Evolutionary conservation across 2,888 invertebrate genomes (phyloP).

Genomic region (Azorinus chamasolen): DNA sequence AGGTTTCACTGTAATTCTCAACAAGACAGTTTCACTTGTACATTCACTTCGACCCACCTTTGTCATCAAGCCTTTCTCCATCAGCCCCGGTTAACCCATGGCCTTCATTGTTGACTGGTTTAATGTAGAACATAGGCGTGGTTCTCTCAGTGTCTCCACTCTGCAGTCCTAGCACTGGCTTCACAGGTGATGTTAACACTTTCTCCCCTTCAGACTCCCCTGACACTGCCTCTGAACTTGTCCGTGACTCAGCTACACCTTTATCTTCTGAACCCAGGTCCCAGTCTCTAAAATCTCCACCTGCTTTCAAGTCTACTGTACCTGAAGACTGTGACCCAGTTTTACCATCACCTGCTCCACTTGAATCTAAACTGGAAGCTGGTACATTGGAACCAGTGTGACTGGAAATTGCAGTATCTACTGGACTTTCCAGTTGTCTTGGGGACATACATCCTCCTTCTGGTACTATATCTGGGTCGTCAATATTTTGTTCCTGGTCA

Average conservation of each 20-base stretch:
- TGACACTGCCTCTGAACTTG: not conserved
- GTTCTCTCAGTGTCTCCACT: slow-evolving; percentile 74
- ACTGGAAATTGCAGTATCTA: not conserved
- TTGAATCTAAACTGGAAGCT: not conserved
- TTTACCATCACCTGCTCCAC: not conserved
- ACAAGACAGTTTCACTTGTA: too few relatives aligned
- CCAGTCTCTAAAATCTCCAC: not conserved
- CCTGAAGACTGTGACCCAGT: slow-evolving; percentile 2
- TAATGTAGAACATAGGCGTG: slow-evolving; percentile 82
- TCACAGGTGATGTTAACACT: slow-evolving; percentile 50
- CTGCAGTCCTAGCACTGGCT: slow-evolving; percentile 69
- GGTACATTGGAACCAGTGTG: not conserved
- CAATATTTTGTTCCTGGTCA: slow-evolving; percentile 64
- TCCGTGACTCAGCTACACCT: slow-evolving; percentile 25
- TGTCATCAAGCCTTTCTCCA: slow-evolving; percentile 82
- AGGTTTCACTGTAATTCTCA: too few relatives aligned
- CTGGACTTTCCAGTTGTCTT: not conserved
- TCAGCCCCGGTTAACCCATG: slow-evolving; percentile 73
- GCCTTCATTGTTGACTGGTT: slow-evolving; percentile 84
- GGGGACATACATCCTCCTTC: not conserved
- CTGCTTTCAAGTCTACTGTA: slow-evolving; percentile 17
- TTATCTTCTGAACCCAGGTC: slow-evolving; percentile 24
- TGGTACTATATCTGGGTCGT: slow-evolving; percentile 34
- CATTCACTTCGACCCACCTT: too few relatives aligned
- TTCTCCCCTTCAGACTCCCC: slow-evolving; percentile 14